phyloP scores from a whole-genome alignment of 2,888 invertebrate genomes.

The Cepaea hortensis region DNA sequence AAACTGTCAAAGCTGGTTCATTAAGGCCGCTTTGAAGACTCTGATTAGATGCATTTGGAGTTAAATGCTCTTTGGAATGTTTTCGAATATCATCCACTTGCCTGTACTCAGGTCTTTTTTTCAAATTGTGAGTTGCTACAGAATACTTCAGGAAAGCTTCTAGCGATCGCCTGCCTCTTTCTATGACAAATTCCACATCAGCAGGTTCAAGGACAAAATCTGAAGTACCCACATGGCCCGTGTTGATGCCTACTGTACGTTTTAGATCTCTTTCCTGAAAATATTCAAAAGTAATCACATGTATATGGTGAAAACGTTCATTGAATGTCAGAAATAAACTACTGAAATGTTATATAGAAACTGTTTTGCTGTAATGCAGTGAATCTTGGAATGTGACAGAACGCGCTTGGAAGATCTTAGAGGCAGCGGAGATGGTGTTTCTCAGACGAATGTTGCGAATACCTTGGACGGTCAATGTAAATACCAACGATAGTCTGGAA shows the following conservation, averaged over 20 bases:
- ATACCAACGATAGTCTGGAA: no score
- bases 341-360: no score
- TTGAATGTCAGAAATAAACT: background rate
- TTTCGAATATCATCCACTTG: background rate
- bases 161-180: constrained; percentile 68
- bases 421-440: no score
- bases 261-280: constrained; percentile 67
- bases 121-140: constrained; percentile 54
- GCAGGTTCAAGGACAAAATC: constrained; percentile 71
- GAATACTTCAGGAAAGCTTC: constrained; percentile 67
- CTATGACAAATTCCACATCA: constrained; percentile 70
- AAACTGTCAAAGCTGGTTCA: background rate
- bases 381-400: no score
- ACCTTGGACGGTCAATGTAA: no score
- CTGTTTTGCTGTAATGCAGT: no score
- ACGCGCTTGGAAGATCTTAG: no score
- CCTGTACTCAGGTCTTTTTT: constrained; percentile 44
- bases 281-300: background rate
- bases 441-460: no score
- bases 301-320: background rate
- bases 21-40: constrained; percentile 15
- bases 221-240: constrained; percentile 73
- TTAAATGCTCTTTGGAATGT: constrained; percentile 19
- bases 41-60: background rate
- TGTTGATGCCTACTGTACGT: constrained; percentile 74